Base-by-base conservation (phyloP, 2,888 invertebrate species). In the Lissocephala sabroskyi region DNA sequence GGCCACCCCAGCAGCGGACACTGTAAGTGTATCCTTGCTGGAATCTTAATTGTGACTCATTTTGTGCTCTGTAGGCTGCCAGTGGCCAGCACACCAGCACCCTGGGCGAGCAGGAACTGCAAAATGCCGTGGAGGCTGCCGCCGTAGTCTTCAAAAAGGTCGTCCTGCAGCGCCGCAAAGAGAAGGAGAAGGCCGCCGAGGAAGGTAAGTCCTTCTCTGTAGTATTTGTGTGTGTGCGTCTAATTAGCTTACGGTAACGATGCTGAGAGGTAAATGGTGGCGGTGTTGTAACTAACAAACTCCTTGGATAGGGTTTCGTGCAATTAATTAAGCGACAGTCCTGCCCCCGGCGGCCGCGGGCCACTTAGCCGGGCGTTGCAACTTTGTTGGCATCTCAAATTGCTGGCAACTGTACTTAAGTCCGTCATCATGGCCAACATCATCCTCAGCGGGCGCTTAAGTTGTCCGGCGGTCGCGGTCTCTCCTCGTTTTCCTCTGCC, bases 81-180 rank as follows among this genome's bases (percentile, higher is more conserved):
- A 30, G 48, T 51, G 29, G 45, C 54, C 48, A 62, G 61, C 83
- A 84, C 52, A 83, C 82, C 52, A 83, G 79, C 52, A 84, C 83
- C 7, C 49, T 84, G 56, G 84, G 84, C 11, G 83, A 84, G 51
- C 83, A 83, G 51, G 84, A 84, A 71, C 80, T 84, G 33, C 84
- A 84, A 56, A 84, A 79, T 81, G 84, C 84, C 51, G 84, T 84
- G 33, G 84, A 84, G 49, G 84, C 84, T 2, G 84, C 84, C 1
- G 84, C 84, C 18, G 84, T 84, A 19, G 67, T 84, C 39, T 84
- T 84, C 49, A 84, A 84, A 61, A 84, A 84, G 55, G 84, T 84
- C 2, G 84, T 84, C 2, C 59, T 84, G 26, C 84, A 84, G 60
- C 70, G 84, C 1, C 81, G 84, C 17, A 54, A 74, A 47, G 68